These are phyloP conservation scores for Patella pellucida DNA, from an alignment of 2,888 invertebrate species.

Conservation along the genomic window DNA sequence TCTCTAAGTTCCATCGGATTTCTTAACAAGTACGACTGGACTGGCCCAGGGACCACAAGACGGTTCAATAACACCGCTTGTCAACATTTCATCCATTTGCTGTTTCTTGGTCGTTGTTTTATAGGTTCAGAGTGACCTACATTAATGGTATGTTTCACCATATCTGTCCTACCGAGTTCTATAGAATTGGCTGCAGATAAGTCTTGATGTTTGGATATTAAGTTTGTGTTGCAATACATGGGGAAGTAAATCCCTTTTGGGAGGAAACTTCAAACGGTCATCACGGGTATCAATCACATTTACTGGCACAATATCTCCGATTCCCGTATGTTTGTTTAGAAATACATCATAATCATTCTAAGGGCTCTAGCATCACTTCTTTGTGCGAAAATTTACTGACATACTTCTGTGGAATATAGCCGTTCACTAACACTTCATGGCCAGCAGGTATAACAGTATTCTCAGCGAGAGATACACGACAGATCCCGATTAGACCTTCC, in stretches of 20 bases:
- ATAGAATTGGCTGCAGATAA: background rate
- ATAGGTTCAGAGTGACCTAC: background rate
- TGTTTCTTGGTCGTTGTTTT: background rate
- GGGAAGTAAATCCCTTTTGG: background rate
- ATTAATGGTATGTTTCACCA: constrained; percentile 9
- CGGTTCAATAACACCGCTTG: background rate
- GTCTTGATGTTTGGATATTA: background rate
- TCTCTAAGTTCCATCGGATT: background rate
- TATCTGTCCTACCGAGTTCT: background rate
- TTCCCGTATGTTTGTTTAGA: background rate
- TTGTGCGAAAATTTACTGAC: background rate
- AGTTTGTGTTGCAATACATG: background rate
- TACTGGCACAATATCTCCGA: background rate
- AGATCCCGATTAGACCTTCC: constrained; percentile 4
- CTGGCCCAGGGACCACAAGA: no score
- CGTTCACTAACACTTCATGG: background rate
- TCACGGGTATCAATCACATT: background rate
- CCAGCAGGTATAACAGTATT: background rate
- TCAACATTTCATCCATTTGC: background rate
- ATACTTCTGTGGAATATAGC: background rate
- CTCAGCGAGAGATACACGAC: constrained; percentile 1
- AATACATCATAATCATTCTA: constrained; percentile 5
- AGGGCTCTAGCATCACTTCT: background rate
- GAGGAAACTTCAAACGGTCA: background rate
- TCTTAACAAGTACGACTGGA: no score